Evolutionary conservation across 1,140 invertebrate species (phyloP).

Genomic region (Dendroctonus ponderosae): DNA sequence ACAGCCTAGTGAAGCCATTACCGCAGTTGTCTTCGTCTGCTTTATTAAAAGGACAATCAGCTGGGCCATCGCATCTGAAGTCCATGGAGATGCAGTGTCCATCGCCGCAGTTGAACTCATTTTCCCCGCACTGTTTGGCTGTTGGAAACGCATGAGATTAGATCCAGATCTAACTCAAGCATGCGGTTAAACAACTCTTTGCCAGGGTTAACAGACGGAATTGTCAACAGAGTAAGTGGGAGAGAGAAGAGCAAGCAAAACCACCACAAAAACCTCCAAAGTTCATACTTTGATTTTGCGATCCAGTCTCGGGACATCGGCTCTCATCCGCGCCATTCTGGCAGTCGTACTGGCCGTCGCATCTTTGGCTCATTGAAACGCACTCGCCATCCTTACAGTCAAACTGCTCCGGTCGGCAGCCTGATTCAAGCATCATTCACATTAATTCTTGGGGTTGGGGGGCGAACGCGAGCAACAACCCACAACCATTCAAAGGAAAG

Average conservation of each 20-base stretch:
- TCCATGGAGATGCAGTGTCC: conserved; percentile 84
- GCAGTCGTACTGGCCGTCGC: conserved; percentile 57
- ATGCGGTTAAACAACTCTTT: too few species aligned
- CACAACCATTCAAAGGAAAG: too few species aligned
- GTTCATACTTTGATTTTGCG: conserved; percentile 4
- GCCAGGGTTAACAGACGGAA: neutral
- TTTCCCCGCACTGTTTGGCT: conserved; percentile 57
- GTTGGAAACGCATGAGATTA: neutral
- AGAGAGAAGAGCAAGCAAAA: neutral
- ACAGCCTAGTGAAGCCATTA: conserved; percentile 13
- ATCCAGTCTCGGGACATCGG: conserved; percentile 12
- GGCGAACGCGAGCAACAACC: too few species aligned
- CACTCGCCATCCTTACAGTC: conserved; percentile 54
- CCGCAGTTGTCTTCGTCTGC: conserved; percentile 85
- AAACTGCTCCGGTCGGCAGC: conserved; percentile 53
- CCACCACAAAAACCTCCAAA: too few species aligned
- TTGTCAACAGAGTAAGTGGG: neutral
- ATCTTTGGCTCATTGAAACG: conserved; percentile 51
- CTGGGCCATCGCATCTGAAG: conserved; percentile 85
- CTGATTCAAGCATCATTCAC: neutral
- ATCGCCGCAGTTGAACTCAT: conserved; percentile 71
- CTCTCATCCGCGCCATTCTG: conserved; percentile 54
- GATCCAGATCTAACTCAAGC: too few species aligned
- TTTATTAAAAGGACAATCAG: conserved; percentile 82
- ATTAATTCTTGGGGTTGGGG: too few species aligned